Conservation (phyloP, 1,140 invertebrate species). For the Pseudomyrmex concolor region DNA sequence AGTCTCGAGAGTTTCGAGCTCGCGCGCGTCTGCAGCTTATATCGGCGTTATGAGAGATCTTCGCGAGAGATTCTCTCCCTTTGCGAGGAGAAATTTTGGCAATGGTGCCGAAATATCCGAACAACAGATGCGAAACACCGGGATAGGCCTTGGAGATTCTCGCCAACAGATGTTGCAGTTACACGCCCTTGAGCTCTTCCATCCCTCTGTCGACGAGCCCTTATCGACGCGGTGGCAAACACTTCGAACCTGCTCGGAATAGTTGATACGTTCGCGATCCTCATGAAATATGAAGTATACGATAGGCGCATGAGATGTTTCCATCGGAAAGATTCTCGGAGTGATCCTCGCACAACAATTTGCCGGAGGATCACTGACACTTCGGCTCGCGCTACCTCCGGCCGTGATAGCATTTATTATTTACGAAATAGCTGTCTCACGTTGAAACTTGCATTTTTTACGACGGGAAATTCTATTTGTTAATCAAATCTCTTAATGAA, state of each 20-base stretch:
- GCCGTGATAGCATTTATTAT: constrained; percentile 38
- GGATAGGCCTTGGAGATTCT: constrained; percentile 66
- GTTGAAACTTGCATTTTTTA: not conserved
- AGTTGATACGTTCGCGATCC: constrained; percentile 72
- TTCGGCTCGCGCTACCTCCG: not conserved
- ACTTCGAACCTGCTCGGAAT: constrained; percentile 75
- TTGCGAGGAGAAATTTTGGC: constrained; percentile 35
- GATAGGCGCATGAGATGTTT: constrained; percentile 54
- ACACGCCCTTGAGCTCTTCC: constrained; percentile 58
- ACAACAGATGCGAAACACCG: constrained; percentile 64
- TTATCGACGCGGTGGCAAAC: constrained; percentile 72
- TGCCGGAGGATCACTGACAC: constrained; percentile 58
- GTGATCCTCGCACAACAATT: constrained; percentile 56
- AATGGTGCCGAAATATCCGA: constrained; percentile 58
- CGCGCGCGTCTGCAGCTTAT: constrained; percentile 25
- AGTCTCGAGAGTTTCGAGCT: constrained; percentile 25
- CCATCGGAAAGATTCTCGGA: constrained; percentile 20
- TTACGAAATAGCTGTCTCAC: not conserved
- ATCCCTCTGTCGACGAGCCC: constrained; percentile 51
- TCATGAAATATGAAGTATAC: constrained; percentile 78
- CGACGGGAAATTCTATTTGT: not conserved
- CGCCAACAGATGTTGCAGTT: constrained; percentile 75
- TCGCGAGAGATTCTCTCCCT: constrained; percentile 7
- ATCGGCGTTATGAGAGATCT: constrained; percentile 9
- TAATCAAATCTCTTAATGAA: not conserved